Percentiles rank a stretch among this genome's conserved stretches.
Evolutionary conservation across 30 jellyfish, hydroid and myxozoan species (phyloP).

Genomic region (Aurelia sp.): DNA sequence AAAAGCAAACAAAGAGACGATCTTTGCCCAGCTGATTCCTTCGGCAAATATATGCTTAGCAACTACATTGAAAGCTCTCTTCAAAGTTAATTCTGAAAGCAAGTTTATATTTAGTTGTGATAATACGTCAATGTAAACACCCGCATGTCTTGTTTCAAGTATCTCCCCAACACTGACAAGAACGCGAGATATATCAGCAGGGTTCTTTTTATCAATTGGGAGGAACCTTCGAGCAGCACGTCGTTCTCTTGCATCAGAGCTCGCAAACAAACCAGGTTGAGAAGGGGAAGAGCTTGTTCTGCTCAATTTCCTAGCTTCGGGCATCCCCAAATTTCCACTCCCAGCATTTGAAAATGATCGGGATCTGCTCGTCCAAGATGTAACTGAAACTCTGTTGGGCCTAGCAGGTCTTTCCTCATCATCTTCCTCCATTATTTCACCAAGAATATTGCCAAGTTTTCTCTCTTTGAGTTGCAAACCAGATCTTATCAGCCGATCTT

Average conservation of each 20-base stretch:
- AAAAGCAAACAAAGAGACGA: constrained; percentile 89
- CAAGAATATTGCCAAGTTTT: constrained; percentile 37
- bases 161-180: constrained; percentile 84
- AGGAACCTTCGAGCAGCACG: not conserved
- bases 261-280: not conserved
- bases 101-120: constrained; percentile 71
- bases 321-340: not conserved
- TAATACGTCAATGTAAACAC: constrained; percentile 79
- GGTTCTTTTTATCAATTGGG: constrained; percentile 45
- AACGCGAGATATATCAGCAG: constrained; percentile 67
- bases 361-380: not conserved
- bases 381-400: not conserved
- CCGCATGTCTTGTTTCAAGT: constrained; percentile 77
- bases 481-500: constrained; percentile 89
- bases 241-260: not conserved
- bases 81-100: constrained; percentile 73
- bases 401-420: not conserved
- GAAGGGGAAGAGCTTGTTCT: not conserved
- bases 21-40: constrained; percentile 93
- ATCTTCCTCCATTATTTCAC: constrained; percentile 13
- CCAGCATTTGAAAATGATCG: not conserved
- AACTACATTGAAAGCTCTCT: constrained; percentile 63
- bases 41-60: constrained; percentile 82
- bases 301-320: not conserved
- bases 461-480: constrained; percentile 90